phyloP scores from a whole-genome alignment of 1,140 invertebrate genomes.

The Carposina sasakii region DNA sequence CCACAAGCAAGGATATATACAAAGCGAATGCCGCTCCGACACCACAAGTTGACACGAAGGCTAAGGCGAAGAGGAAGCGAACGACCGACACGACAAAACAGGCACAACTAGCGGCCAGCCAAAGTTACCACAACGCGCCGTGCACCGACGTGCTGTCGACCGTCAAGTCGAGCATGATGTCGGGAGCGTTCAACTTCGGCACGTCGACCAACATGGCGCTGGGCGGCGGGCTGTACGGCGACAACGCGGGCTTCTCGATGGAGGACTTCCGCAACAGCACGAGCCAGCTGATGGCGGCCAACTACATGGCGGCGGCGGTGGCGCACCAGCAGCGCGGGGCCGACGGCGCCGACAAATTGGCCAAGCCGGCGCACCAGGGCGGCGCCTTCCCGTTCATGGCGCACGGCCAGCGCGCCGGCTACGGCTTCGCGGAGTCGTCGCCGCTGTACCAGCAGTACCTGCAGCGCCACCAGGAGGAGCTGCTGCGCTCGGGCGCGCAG shows the following conservation, averaged over 20 bases:
- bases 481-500: slow-evolving; percentile 69
- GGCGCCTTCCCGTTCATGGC: slow-evolving; percentile 70
- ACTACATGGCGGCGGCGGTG: slow-evolving; percentile 72
- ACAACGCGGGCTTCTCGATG: slow-evolving; percentile 75
- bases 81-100: slow-evolving; percentile 70
- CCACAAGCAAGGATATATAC: slow-evolving; percentile 51
- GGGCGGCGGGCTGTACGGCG: slow-evolving; percentile 69
- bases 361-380: slow-evolving; percentile 63
- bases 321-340: slow-evolving; percentile 66
- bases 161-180: slow-evolving; percentile 75
- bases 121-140: slow-evolving; percentile 40
- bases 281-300: slow-evolving; percentile 72
- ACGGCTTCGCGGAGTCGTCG: slow-evolving; percentile 75
- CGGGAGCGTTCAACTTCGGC: slow-evolving; percentile 81
- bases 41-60: slow-evolving; percentile 35
- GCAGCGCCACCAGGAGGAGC: slow-evolving; percentile 75
- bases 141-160: slow-evolving; percentile 44
- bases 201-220: slow-evolving; percentile 72
- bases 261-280: slow-evolving; percentile 76
- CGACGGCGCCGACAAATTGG: slow-evolving; percentile 56
- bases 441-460: slow-evolving; percentile 81
- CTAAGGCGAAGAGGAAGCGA: slow-evolving; percentile 47
- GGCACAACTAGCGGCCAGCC: slow-evolving; percentile 71
- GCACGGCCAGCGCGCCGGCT: slow-evolving; percentile 67
- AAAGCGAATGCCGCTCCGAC: slow-evolving; percentile 33